Base-by-base conservation (phyloP, 2,888 invertebrate species). In the Oxytorus armatus region DNA sequence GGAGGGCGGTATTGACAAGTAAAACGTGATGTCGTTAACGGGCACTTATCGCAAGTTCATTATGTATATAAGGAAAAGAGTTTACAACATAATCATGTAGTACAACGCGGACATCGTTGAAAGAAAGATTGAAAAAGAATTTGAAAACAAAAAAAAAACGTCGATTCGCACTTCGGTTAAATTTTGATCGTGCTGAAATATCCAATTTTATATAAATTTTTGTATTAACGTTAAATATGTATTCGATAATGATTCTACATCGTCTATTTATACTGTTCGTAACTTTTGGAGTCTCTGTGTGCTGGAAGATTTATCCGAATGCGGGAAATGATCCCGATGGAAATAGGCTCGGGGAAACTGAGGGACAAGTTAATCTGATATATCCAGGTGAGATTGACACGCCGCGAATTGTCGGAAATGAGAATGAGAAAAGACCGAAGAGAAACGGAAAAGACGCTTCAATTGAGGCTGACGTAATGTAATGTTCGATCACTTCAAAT, bases 331-430 rank as follows among this genome's bases (percentile, higher is more conserved):
- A 70, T 21, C 61, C 75, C 21, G 69, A 44, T 1, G 72, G 33
- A 42, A 81, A 84, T 61, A 49, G 74, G 10, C 70, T 75, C n/a
- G 74, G 51, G 16, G 83, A 77, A 16, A 66, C 39, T 25, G 42
- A 36, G 29, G 57, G 66, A 25, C 80, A 82, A 36, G 68, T 86
- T 65, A 83, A 81, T 33, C 51, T 86, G 29, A 89, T 89, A 74
- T 88, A 85, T 75, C 88, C 86, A 85, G 88, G 88, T 89, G 83
- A 86, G 87, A 69, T 51, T 79, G 7, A 33, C 36, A n/a, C 42
- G 21, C 21, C 10, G 23, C 53, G 1, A 39, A 5, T 11, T 25
- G 5, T 16, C 11, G 36, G 39, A 39, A 53, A 14, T 7, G 1
- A 8, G n/a, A 14, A 36, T 21, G 21, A 49, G 14, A 14, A 25